These are phyloP conservation scores for Prorops nasuta DNA, from an alignment of 1,140 invertebrate species.

Conservation along the genomic window DNA sequence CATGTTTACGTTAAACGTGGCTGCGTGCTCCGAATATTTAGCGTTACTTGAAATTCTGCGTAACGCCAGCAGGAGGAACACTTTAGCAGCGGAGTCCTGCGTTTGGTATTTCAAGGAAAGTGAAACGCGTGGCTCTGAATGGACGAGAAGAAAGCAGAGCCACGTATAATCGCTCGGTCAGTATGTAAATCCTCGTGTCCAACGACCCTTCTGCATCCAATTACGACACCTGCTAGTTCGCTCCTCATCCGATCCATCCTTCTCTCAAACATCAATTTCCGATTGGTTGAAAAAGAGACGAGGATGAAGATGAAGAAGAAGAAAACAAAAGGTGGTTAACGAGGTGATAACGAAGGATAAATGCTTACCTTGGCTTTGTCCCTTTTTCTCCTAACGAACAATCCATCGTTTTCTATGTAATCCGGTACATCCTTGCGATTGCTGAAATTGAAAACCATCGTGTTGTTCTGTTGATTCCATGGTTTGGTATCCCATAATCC, in stretches of 20 bases:
- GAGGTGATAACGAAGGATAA: too few relatives aligned
- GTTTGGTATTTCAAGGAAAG: constrained; percentile 21
- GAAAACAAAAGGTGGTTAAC: too few relatives aligned
- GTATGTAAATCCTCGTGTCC: too few relatives aligned
- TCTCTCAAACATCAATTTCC: too few relatives aligned
- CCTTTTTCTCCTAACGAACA: constrained; percentile 66
- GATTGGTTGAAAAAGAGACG: too few relatives aligned
- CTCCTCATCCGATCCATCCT: too few relatives aligned
- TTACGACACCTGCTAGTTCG: too few relatives aligned
- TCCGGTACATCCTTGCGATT: constrained; percentile 80
- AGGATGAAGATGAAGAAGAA: too few relatives aligned
- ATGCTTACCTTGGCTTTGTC: constrained; percentile 69
- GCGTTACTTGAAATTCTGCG: constrained; percentile 28
- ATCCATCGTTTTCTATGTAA: constrained; percentile 86
- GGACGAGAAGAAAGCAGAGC: neutral
- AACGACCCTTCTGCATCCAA: too few relatives aligned
- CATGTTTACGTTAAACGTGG: neutral
- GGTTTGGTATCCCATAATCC: constrained; percentile 58
- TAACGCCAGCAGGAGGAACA: neutral
- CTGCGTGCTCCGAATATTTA: constrained; percentile 32
- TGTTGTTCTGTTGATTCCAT: constrained; percentile 63
- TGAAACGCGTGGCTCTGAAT: constrained; percentile 17
- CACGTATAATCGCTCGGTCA: neutral
- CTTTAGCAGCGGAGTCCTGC: neutral
- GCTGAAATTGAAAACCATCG: constrained; percentile 86